Evolutionary conservation across 2,888 invertebrate species (phyloP).

Genomic region (Erannis defoliaria): DNA sequence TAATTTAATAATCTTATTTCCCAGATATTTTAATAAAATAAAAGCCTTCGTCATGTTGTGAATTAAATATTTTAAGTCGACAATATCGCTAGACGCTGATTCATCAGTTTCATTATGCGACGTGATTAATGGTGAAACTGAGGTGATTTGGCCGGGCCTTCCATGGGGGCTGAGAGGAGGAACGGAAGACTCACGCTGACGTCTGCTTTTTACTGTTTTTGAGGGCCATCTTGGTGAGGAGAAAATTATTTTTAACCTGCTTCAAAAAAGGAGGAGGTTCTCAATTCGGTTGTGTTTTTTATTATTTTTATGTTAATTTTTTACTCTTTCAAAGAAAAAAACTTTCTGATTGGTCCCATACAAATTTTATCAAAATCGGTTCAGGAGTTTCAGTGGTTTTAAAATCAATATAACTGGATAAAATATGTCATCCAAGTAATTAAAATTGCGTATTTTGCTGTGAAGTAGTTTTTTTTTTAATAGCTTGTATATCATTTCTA

Average conservation of each 20-base stretch:
- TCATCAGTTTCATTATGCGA: slow-evolving; percentile 50
- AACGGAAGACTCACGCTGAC: slow-evolving; percentile 24
- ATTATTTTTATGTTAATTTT: no score
- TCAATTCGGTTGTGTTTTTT: no score
- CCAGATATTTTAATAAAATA: background rate
- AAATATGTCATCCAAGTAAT: no score
- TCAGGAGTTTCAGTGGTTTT: no score
- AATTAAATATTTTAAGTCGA: slow-evolving; percentile 57
- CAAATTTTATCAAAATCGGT: no score
- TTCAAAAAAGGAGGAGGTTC: background rate
- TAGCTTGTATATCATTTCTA: no score
- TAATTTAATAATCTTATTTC: background rate
- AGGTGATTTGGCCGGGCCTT: slow-evolving; percentile 39
- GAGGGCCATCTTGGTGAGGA: slow-evolving; percentile 18
- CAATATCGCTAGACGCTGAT: slow-evolving; percentile 44
- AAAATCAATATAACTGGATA: no score
- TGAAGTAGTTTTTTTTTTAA: no score
- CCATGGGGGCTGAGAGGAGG: slow-evolving; percentile 27
- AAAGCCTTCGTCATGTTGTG: slow-evolving; percentile 58
- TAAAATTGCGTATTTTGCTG: no score
- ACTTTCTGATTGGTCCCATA: no score
- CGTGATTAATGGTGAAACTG: slow-evolving; percentile 59
- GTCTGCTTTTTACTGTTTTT: slow-evolving; percentile 18
- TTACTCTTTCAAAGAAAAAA: no score
- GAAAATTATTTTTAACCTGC: slow-evolving; percentile 2